These are phyloP conservation scores for Macrocentrus cingulum DNA, from an alignment of 1,140 invertebrate genomes.

Conservation along the genomic window DNA sequence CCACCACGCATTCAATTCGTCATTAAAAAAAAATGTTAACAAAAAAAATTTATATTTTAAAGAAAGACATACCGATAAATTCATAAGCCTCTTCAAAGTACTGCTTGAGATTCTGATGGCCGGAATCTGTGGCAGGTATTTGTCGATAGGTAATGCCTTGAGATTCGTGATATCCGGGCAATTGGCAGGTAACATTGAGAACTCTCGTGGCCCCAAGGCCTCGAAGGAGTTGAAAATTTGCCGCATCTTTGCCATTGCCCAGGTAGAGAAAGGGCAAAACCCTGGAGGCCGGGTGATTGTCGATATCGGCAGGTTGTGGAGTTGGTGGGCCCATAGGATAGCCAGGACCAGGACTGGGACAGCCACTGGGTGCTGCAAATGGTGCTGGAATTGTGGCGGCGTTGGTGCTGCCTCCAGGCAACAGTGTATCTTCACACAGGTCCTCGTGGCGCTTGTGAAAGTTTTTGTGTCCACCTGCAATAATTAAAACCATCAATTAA, in stretches of 20 bases:
- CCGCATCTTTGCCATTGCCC: constrained; percentile 83
- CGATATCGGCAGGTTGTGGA: constrained; percentile 63
- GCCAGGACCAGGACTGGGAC: constrained; percentile 42
- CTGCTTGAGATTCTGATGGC: constrained; percentile 87
- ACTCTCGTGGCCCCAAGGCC: constrained; percentile 73
- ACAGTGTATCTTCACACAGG: constrained; percentile 65
- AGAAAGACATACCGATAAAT: constrained; percentile 79
- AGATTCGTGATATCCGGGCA: constrained; percentile 71
- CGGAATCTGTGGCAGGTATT: constrained; percentile 81
- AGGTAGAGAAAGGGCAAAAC: constrained; percentile 86
- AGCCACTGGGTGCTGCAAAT: constrained; percentile 36
- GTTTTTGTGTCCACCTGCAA: constrained; percentile 72
- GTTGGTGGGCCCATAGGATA: constrained; percentile 46
- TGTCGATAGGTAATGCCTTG: constrained; percentile 78
- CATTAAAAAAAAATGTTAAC: too few species aligned
- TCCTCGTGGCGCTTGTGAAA: constrained; percentile 68
- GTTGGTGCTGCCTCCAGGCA: constrained; percentile 43
- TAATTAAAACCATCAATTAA: constrained; percentile 20
- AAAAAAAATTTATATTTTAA: neutral
- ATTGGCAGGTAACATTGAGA: constrained; percentile 80
- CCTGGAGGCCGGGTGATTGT: constrained; percentile 75
- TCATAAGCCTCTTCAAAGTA: constrained; percentile 90
- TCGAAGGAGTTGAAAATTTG: constrained; percentile 69
- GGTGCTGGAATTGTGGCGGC: constrained; percentile 15
- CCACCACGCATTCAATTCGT: too few species aligned